Conservation (phyloP, 2,113 vertebrate genomes). For the Nannobrachium achirus region DNA sequence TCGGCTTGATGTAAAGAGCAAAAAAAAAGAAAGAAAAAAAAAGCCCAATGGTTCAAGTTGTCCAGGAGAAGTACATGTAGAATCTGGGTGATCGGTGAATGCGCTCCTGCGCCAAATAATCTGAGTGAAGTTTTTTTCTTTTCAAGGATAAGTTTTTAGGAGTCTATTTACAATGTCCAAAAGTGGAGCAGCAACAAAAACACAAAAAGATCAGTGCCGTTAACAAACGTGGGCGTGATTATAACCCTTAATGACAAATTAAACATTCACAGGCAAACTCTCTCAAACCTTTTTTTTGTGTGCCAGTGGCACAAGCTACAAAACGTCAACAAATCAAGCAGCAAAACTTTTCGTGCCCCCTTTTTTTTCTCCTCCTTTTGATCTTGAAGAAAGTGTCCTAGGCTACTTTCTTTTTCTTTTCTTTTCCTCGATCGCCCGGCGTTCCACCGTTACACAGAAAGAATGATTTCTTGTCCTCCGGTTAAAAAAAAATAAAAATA, state of each 20-base stretch:
- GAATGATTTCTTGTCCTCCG: too few species aligned
- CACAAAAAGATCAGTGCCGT: slow-evolving; percentile 78
- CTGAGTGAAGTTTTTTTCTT: too few species aligned
- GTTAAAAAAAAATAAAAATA: too few species aligned
- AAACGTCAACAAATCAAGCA: slow-evolving; percentile 16
- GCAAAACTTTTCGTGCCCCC: slow-evolving; percentile 31
- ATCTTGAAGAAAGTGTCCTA: slow-evolving; percentile 45
- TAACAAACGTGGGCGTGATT: slow-evolving; percentile 82
- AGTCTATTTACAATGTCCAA: slow-evolving; percentile 77
- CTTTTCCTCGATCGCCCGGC: background rate
- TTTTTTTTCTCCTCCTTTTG: slow-evolving; percentile 19
- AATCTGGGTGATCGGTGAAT: slow-evolving; percentile 23
- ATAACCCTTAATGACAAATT: slow-evolving; percentile 80
- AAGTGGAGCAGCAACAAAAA: slow-evolving; percentile 46
- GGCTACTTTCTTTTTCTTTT: slow-evolving; percentile 25
- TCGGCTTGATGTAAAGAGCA: slow-evolving; percentile 36
- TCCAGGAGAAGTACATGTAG: slow-evolving; percentile 43
- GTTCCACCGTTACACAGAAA: too few species aligned
- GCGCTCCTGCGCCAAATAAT: slow-evolving; percentile 54
- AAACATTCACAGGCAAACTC: slow-evolving; percentile 75
- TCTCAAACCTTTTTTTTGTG: slow-evolving; percentile 20
- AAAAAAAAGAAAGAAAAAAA: background rate
- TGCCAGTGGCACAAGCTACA: slow-evolving; percentile 49
- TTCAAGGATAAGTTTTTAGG: too few species aligned
- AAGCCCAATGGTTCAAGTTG: slow-evolving; percentile 25